Percentiles rank a stretch among this genome's conserved stretches.
phyloP scores from a whole-genome alignment of 2,888 invertebrate genomes.

The Notocelia uddmanniana region DNA sequence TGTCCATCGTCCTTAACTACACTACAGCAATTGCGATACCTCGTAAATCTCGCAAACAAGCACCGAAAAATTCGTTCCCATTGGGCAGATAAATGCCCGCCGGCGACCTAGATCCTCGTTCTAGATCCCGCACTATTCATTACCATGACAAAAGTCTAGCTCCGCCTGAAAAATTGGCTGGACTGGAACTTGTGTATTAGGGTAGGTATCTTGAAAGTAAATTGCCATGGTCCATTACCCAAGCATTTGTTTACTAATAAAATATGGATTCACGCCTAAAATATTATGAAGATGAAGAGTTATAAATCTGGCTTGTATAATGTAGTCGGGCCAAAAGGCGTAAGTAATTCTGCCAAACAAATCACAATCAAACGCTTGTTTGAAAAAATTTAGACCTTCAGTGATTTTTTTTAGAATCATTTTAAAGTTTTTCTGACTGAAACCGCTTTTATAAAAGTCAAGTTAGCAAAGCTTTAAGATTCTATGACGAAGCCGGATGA shows the following conservation, averaged over 20 bases:
- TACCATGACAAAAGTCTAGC: slow-evolving; percentile 47
- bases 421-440: too few relatives aligned
- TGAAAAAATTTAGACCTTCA: too few relatives aligned
- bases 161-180: slow-evolving; percentile 24
- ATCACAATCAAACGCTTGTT: too few relatives aligned
- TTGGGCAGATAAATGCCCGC: slow-evolving; percentile 5
- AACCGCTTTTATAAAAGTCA: too few relatives aligned
- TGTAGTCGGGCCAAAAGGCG: too few relatives aligned
- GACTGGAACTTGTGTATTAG: neutral
- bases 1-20: too few relatives aligned
- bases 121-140: slow-evolving; percentile 40
- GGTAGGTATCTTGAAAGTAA: neutral
- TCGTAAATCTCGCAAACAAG: slow-evolving; percentile 13
- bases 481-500: too few relatives aligned
- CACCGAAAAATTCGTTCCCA: slow-evolving; percentile 8
- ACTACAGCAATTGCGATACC: neutral
- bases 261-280: neutral
- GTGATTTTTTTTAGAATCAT: too few relatives aligned
- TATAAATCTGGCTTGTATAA: too few relatives aligned
- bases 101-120: slow-evolving; percentile 18
- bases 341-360: too few relatives aligned
- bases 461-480: too few relatives aligned
- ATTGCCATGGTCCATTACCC: neutral
- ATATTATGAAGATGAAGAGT: too few relatives aligned
- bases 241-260: neutral